Conservation (phyloP, 1,140 invertebrate genomes). For the Drosophila serrata region DNA sequence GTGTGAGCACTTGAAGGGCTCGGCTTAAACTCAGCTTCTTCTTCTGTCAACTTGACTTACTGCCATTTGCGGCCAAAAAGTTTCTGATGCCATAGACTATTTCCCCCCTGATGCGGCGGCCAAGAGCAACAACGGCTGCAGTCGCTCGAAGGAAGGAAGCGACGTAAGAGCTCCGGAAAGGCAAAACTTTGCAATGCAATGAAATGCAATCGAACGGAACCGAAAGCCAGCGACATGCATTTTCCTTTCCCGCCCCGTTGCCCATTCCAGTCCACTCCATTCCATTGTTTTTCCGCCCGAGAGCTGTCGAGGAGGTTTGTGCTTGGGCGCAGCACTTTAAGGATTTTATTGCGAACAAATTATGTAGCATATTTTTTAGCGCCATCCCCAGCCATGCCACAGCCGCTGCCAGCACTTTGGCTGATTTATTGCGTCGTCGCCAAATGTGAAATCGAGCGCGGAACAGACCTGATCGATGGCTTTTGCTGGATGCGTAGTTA, state of each 20-base stretch:
- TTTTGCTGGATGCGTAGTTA: slow-evolving; percentile 12
- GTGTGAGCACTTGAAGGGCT: slow-evolving; percentile 47
- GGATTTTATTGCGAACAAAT: slow-evolving; percentile 79
- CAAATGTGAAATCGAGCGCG: slow-evolving; percentile 71
- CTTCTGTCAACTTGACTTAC: slow-evolving; percentile 61
- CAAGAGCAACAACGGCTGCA: slow-evolving; percentile 47
- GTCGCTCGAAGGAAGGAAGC: slow-evolving; percentile 26
- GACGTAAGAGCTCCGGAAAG: slow-evolving; percentile 46
- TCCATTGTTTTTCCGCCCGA: slow-evolving; percentile 43
- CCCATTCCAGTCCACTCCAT: neutral
- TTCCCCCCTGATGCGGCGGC: slow-evolving; percentile 37
- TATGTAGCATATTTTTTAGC: slow-evolving; percentile 75
- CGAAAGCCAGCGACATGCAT: slow-evolving; percentile 44
- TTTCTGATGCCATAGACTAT: slow-evolving; percentile 53
- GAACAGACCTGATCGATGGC: slow-evolving; percentile 59
- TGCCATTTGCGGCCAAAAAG: slow-evolving; percentile 67
- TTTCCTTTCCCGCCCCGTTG: neutral
- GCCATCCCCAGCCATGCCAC: slow-evolving; percentile 13
- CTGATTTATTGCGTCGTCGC: slow-evolving; percentile 66
- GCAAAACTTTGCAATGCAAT: slow-evolving; percentile 57
- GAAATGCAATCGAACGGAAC: slow-evolving; percentile 75
- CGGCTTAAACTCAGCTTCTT: slow-evolving; percentile 40
- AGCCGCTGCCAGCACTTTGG: slow-evolving; percentile 6
- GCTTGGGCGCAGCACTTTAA: slow-evolving; percentile 72
- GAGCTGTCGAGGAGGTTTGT: slow-evolving; percentile 31